Evolutionary conservation across 2,113 vertebrate species (phyloP), one percentile per base, ranked within the genome.

Genomic region (Agapornis roseicollis): DNA sequence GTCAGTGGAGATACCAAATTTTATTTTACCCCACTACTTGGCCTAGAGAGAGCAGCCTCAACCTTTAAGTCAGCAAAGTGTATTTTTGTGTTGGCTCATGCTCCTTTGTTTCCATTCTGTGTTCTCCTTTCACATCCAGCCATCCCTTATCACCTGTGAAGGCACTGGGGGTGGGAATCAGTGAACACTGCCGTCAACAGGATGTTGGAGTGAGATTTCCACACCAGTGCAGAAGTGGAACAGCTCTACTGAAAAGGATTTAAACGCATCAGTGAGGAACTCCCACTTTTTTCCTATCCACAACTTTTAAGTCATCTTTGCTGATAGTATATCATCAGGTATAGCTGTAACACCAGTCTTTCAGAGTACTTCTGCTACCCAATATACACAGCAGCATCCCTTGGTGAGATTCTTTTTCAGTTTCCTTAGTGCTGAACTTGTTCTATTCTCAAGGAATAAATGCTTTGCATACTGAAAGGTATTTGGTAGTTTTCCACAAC

Each of bases 381-480:
- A 0, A 11, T 31, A 8, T 1, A 5, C n/a, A 7, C 42, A 63
- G 41, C 25, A 46, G 56, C 33, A 15, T 58, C 35, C 69, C 31
- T 56, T 14, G 50, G 44, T 10, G 78, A 88, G 80, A 6, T 41
- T 25, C 47, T 76, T 83, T 81, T 71, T 61, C 88, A 35, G n/a
- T 53, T 86, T 85, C 42, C 79, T 78, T 3, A 2, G 41, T 90
- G 56, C 72, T 84, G 77, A 78, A 49, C 39, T 87, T 24, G 44
- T 23, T 44, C 65, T 56, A 33, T 58, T 84, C n/a, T 71, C 35
- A 61, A 88, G 76, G 56, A 58, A 35, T 58, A 79, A 93, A 92
- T 61, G 47, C n/a, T 90, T 70, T 92, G 80, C 83, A 85, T 69
- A 24, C 69, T 76, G 84, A 65, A 84, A 72, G 49, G 44, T 80